Evolutionary conservation across 2,113 vertebrate species (phyloP).

Genomic region (Pteronura brasiliensis): DNA sequence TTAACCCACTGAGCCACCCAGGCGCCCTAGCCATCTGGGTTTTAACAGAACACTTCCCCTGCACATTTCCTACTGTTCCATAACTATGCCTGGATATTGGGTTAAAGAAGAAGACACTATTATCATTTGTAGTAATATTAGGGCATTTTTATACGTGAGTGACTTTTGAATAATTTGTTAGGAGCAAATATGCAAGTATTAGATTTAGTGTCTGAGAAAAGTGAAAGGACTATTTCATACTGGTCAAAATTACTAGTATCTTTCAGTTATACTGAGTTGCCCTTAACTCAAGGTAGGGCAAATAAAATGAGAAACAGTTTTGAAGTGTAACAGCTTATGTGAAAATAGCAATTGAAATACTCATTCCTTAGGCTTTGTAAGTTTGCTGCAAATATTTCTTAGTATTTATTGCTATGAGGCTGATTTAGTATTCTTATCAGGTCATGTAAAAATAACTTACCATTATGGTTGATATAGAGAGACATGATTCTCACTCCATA

Average conservation of each 20-base stretch:
- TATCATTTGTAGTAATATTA: background rate
- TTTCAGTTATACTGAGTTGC: background rate
- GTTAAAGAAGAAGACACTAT: background rate
- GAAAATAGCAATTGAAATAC: background rate
- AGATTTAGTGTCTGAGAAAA: conserved; percentile 12
- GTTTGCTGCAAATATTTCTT: background rate
- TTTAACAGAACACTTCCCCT: background rate
- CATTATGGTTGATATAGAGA: background rate
- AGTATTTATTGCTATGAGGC: background rate
- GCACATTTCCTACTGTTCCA: background rate
- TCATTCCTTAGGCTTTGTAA: background rate
- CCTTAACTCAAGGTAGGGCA: background rate
- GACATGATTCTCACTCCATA: background rate
- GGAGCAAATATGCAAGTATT: background rate
- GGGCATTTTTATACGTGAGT: background rate
- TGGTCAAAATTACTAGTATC: background rate
- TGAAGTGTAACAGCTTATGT: background rate
- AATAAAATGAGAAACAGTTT: background rate
- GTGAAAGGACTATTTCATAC: background rate
- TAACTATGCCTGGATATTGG: background rate
- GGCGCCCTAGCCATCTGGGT: background rate
- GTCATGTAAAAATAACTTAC: background rate
- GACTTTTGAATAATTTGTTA: background rate
- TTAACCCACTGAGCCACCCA: too few species aligned
- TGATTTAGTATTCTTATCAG: background rate